Conservation (phyloP, 2,888 invertebrate species). For the Lycia hirtaria region DNA sequence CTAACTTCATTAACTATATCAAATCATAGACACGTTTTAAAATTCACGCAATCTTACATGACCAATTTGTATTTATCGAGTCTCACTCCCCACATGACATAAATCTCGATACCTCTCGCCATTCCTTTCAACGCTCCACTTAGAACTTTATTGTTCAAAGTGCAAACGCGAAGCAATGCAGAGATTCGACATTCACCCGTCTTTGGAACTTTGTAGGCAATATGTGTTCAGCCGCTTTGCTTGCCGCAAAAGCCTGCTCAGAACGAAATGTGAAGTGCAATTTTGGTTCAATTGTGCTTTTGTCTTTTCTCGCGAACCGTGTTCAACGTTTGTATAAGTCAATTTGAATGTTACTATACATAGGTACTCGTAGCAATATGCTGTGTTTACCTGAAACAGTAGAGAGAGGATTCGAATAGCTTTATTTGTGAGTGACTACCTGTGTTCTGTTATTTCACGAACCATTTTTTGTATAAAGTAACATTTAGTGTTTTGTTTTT, state of each 20-base stretch:
- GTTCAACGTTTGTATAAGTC: neutral
- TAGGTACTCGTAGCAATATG: too few species aligned
- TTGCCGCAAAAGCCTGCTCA: conserved; percentile 17
- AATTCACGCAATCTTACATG: too few species aligned
- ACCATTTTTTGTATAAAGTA: too few species aligned
- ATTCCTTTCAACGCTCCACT: neutral
- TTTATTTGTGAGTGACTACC: neutral
- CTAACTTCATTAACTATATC: too few species aligned
- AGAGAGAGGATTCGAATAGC: neutral
- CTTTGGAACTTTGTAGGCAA: conserved; percentile 31
- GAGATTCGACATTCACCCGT: conserved; percentile 26
- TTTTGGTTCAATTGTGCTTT: conserved; percentile 7
- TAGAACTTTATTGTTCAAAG: conserved; percentile 26
- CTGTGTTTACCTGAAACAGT: too few species aligned
- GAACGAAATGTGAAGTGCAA: conserved; percentile 13
- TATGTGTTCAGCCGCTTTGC: conserved; percentile 16
- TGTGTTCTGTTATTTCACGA: too few species aligned
- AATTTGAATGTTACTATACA: neutral
- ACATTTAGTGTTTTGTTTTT: too few species aligned
- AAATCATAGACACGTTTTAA: neutral
- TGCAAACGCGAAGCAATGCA: conserved; percentile 25
- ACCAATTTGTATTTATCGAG: too few species aligned
- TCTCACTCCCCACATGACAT: neutral
- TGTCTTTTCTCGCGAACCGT: neutral
- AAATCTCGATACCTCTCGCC: neutral